Percentiles rank a stretch among this genome's conserved stretches.
These are phyloP conservation scores for Drosophila setosimentum DNA, from an alignment of 2,888 invertebrate genomes.

Conservation along the genomic window DNA sequence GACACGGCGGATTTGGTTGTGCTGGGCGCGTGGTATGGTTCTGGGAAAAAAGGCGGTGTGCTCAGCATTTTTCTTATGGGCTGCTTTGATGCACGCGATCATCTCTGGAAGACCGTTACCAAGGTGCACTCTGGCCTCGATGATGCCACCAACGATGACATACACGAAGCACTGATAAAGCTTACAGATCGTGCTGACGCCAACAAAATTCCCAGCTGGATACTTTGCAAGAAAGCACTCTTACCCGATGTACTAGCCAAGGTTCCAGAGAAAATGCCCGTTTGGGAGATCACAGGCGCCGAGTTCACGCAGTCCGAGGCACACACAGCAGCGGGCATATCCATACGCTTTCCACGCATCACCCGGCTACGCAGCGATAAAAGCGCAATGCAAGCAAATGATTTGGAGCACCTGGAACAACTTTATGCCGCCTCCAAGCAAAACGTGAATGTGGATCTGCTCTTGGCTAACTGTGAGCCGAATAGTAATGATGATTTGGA, in stretches of 20 bases:
- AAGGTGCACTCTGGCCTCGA: slow-evolving; percentile 96
- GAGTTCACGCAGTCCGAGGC: slow-evolving; percentile 92
- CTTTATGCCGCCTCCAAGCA: slow-evolving; percentile 89
- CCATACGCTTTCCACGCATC: slow-evolving; percentile 96
- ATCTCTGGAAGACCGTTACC: slow-evolving; percentile 95
- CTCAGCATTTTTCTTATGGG: slow-evolving; percentile 98
- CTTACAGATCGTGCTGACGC: slow-evolving; percentile 92
- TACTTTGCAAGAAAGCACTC: slow-evolving; percentile 92
- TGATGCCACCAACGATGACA: slow-evolving; percentile 91
- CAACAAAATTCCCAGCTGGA: slow-evolving; percentile 91
- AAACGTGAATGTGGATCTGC: slow-evolving; percentile 83
- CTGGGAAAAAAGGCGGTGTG: slow-evolving; percentile 95
- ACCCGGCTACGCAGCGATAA: slow-evolving; percentile 94
- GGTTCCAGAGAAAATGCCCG: slow-evolving; percentile 94
- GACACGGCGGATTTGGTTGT: slow-evolving; percentile 97
- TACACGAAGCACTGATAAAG: slow-evolving; percentile 88
- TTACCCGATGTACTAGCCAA: slow-evolving; percentile 95
- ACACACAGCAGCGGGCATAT: slow-evolving; percentile 97
- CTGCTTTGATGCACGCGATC: slow-evolving; percentile 89
- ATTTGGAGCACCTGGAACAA: slow-evolving; percentile 89
- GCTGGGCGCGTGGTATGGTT: slow-evolving; percentile 97
- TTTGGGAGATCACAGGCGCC: slow-evolving; percentile 97
- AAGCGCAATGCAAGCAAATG: slow-evolving; percentile 93
- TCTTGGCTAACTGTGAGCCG: slow-evolving; percentile 72
- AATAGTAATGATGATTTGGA: slow-evolving; percentile 40